phyloP scores from a whole-genome alignment of 2,113 vertebrate species.

The Geococcyx californianus region DNA sequence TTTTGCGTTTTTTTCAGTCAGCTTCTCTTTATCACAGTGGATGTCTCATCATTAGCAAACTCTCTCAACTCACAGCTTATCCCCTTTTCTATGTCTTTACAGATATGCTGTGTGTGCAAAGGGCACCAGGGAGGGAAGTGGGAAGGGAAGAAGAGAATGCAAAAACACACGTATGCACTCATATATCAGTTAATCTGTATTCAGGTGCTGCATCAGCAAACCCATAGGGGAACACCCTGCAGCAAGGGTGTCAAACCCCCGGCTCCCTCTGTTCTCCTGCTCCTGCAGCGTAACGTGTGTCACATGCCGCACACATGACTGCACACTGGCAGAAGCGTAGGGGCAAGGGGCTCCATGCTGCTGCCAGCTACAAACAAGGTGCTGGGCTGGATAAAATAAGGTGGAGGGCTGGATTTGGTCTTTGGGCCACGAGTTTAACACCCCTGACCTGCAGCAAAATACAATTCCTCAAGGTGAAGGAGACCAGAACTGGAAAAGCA shows the following conservation, averaged over 20 bases:
- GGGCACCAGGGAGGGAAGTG: not conserved
- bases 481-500: not conserved
- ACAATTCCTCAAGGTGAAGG: not conserved
- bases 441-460: too few species aligned
- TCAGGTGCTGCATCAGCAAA: not conserved
- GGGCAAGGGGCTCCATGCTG: too few species aligned
- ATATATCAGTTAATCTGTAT: not conserved
- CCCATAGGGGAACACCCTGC: accelerated
- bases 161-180: not conserved
- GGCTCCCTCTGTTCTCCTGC: too few species aligned
- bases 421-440: too few species aligned
- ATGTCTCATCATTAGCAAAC: accelerated
- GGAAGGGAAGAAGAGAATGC: not conserved
- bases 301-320: too few species aligned
- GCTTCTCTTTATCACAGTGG: not conserved
- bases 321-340: too few species aligned
- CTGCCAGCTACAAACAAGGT: too few species aligned
- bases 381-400: too few species aligned
- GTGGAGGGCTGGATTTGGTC: too few species aligned
- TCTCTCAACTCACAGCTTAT: not conserved
- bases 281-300: too few species aligned
- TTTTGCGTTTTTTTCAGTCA: not conserved
- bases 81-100: accelerated
- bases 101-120: not conserved
- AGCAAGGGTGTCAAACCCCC: too few species aligned